A percentile compares a stretch with the other conserved stretches of the same genome.
Evolutionary conservation across 37 sponge, comb jelly and placozoan species (phyloP).

Genomic region (Halisarca cf. caerulea): DNA sequence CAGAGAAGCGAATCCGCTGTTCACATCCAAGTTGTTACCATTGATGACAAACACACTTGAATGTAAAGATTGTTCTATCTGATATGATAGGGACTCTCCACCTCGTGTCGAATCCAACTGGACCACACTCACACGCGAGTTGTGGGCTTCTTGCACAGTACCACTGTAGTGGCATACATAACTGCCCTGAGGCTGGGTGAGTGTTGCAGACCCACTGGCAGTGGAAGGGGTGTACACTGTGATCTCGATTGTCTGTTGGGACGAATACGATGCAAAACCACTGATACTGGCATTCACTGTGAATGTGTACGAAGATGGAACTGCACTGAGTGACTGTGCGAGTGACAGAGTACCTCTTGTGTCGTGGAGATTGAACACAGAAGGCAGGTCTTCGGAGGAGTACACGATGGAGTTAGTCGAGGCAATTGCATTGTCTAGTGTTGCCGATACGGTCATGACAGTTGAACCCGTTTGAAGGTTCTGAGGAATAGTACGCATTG

Average conservation of each 20-base stretch:
- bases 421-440: conserved; percentile 20
- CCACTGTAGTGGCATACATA: conserved; percentile 31
- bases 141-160: conserved; percentile 24
- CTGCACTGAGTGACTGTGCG: not conserved
- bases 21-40: not conserved
- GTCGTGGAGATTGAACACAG: conserved; percentile 26
- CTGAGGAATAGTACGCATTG: conserved; percentile 31
- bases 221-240: conserved; percentile 34
- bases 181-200: conserved; percentile 41
- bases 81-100: conserved; percentile 12
- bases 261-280: conserved; percentile 25
- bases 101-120: not conserved
- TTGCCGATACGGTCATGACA: conserved; percentile 9
- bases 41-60: conserved; percentile 21
- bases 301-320: conserved; percentile 29
- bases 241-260: conserved; percentile 25
- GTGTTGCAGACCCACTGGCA: not conserved
- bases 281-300: conserved; percentile 44
- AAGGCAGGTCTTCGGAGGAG: conserved; percentile 4
- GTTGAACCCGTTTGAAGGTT: conserved; percentile 23
- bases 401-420: conserved; percentile 23
- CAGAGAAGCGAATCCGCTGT: not conserved
- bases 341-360: conserved; percentile 35
- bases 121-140: not conserved
- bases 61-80: not conserved